phyloP scores from a whole-genome alignment of 2,888 invertebrate species.

The Dorcus hopei region DNA sequence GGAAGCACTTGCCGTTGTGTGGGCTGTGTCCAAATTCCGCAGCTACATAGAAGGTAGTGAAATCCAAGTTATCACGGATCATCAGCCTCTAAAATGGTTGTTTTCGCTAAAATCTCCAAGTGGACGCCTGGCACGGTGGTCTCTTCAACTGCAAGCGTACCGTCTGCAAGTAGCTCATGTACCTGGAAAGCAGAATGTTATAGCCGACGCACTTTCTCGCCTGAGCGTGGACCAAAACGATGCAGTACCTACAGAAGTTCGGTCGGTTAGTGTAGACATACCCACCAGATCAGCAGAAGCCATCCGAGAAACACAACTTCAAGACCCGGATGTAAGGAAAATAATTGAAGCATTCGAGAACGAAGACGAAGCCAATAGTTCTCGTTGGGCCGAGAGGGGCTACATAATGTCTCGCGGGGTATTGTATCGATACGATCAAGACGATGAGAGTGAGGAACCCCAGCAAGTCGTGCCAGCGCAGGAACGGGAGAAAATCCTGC shows the following conservation, averaged over 20 bases:
- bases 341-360: conserved; percentile 15
- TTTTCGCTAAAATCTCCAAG: neutral
- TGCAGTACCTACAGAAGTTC: neutral
- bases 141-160: neutral
- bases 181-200: neutral
- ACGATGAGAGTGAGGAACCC: conserved; percentile 27
- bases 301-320: conserved; percentile 15
- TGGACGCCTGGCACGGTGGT: neutral
- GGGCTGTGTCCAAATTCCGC: no score
- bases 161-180: neutral
- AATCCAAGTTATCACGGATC: no score
- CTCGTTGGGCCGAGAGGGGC: conserved; percentile 5
- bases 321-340: conserved; percentile 21
- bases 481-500: neutral
- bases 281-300: neutral
- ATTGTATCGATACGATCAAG: neutral
- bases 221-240: neutral
- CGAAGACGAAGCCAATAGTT: neutral
- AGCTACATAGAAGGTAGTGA: no score
- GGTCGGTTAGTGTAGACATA: neutral
- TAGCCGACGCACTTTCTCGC: neutral
- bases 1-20: no score
- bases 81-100: conserved; percentile 20
- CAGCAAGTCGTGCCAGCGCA: conserved; percentile 15
- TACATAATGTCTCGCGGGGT: neutral